Evolutionary conservation across 2,797 vertebrate genomes (phyloP).

Genomic region (Tinamus major): DNA sequence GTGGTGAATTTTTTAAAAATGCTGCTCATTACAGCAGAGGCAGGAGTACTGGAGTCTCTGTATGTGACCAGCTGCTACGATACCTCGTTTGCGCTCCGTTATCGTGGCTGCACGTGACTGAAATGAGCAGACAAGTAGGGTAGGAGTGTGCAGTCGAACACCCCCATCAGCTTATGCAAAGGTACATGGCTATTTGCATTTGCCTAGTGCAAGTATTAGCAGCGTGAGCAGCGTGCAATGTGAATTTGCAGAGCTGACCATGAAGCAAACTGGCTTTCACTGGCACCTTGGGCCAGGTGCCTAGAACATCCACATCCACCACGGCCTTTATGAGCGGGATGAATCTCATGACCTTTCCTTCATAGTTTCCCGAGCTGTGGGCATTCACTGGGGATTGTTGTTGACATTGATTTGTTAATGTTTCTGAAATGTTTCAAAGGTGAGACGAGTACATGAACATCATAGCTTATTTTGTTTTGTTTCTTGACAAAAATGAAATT

Average conservation of each 20-base stretch:
- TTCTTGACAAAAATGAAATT: background rate
- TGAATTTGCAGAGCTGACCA: background rate
- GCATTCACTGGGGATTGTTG: background rate
- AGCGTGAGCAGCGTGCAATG: background rate
- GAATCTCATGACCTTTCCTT: background rate
- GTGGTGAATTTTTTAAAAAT: background rate
- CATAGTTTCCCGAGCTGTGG: background rate
- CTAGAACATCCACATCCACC: background rate
- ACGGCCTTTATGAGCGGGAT: background rate
- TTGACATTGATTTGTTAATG: background rate
- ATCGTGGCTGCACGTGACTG: background rate
- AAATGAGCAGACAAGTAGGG: background rate
- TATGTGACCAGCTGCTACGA: background rate
- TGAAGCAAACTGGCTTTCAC: background rate
- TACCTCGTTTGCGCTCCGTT: background rate
- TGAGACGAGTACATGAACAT: background rate
- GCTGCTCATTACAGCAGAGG: background rate
- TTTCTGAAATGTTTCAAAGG: constrained; percentile 9
- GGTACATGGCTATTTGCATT: background rate
- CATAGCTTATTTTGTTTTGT: background rate
- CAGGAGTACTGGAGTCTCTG: background rate
- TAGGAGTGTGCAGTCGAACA: background rate
- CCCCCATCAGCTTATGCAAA: background rate
- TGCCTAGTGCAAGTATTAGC: background rate
- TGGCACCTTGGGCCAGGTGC: background rate